Evolutionary conservation across 2,888 invertebrate genomes (phyloP).

Genomic region (Schizaphis graminum): DNA sequence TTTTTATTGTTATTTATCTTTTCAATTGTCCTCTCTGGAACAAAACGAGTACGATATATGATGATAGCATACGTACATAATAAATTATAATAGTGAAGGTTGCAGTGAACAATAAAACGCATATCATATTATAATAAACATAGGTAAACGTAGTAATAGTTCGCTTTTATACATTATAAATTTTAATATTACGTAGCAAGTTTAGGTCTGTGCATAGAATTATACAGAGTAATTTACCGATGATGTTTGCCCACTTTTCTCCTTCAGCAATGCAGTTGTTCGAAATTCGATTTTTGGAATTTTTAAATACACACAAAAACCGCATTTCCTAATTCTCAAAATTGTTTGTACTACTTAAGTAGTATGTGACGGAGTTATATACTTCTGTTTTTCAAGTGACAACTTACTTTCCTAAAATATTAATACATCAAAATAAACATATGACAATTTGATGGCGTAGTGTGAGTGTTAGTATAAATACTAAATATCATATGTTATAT

Average conservation of each 20-base stretch:
- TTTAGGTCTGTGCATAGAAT: conserved; percentile 16
- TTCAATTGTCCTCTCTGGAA: conserved; percentile 16
- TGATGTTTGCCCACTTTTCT: not conserved
- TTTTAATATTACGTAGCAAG: not conserved
- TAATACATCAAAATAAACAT: not conserved
- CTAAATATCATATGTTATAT: not conserved
- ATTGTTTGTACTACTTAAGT: not conserved
- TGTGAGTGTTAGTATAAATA: not conserved
- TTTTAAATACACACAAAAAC: not conserved
- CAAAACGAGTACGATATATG: not conserved
- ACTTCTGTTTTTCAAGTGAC: not conserved
- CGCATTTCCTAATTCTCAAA: not conserved
- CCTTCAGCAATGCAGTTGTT: not conserved
- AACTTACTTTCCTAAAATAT: not conserved
- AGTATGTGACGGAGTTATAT: not conserved
- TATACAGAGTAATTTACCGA: not conserved
- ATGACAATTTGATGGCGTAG: not conserved
- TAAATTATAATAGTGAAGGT: not conserved
- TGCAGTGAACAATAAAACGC: conserved; percentile 7
- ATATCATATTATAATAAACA: conserved; percentile 26
- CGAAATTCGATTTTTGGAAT: not conserved
- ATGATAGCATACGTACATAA: not conserved
- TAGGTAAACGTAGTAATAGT: conserved; percentile 22
- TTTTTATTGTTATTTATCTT: conserved; percentile 30
- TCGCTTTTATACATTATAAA: conserved; percentile 22